Evolutionary conservation across 2,888 invertebrate genomes (phyloP).

Genomic region (Trisateles emortualis): DNA sequence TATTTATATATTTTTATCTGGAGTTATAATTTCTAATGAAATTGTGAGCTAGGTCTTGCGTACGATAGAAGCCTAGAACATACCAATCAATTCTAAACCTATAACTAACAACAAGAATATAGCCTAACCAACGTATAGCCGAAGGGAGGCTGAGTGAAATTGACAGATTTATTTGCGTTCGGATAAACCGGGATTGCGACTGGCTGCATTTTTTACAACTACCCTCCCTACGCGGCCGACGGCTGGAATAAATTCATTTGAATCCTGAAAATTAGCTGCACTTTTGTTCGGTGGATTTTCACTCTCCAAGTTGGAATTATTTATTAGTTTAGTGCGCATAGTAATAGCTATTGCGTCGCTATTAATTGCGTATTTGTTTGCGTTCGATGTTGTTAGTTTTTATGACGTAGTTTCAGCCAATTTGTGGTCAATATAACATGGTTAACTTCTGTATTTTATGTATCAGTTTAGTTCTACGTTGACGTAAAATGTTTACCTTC

Average conservation of each 20-base stretch:
- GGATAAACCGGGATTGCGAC: conserved; percentile 75
- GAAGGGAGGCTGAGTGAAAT: conserved; percentile 81
- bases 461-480: conserved; percentile 1
- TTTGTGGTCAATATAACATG: conserved; percentile 10
- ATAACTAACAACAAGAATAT: conserved; percentile 33
- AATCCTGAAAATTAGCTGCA: conserved; percentile 49
- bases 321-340: conserved; percentile 39
- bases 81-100: conserved; percentile 8
- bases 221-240: conserved; percentile 37
- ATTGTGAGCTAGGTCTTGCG: too few species aligned
- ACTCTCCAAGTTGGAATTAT: conserved; percentile 37
- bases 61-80: neutral
- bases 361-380: conserved; percentile 33
- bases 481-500: neutral
- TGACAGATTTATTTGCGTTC: conserved; percentile 85
- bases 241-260: conserved; percentile 50
- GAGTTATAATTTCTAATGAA: too few species aligned
- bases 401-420: conserved; percentile 9
- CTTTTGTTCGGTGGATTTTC: conserved; percentile 44
- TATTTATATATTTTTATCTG: too few species aligned
- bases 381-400: conserved; percentile 18
- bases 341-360: conserved; percentile 24
- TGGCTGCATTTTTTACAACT: conserved; percentile 78
- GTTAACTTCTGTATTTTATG: conserved; percentile 6
- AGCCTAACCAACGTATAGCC: conserved; percentile 54